Evolutionary conservation across 2,888 invertebrate species (phyloP), one percentile per base, ranked within the genome.

Genomic region (Isotomurus palustris): DNA sequence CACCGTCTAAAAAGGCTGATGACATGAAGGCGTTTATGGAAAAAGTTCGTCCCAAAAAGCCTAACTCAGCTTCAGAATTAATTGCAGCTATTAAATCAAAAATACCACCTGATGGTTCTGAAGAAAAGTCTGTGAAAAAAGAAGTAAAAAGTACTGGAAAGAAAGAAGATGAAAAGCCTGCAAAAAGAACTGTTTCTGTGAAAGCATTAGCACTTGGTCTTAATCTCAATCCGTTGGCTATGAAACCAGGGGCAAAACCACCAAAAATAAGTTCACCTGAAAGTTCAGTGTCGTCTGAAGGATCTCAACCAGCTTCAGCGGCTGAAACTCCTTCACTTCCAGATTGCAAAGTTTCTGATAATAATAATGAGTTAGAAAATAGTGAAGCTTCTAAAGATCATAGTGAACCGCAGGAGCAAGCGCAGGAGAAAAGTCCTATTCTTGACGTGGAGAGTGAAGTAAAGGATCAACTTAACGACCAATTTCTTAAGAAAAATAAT

Each of bases 191-290:
- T 12, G 32, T 56, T 4, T 60, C 59, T 10, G 63, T 63, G 2
- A 63, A 63, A 32, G 54, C 36, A 8, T 21, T 63, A 2, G 63
- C 56, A 22, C 50, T 53, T 14, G 54, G 32, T 19, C 45, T 67
- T 35, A 67, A 67, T 35, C 58, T 67, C 10, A 67, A 67, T 60
- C 67, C 64, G 1, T 50, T 64, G n/a, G 58, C 67, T 3, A 38
- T 67, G 47, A 52, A 49, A 35, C 62, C 64, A 14, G 67, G 67
- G 43, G 58, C 62, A 3, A 62, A 58, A 38, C 62, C 60, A 21
- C 55, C 58, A 17, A 56, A 56, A 25, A 29, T 10, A 24, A 35
- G 28, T 19, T 29, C 43, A 24, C 8, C 22, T 6, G 36, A 49
- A 21, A 29, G 14, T 22, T 21, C 38, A 6, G 27, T 14, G 17